phyloP scores from a whole-genome alignment of 2,113 vertebrate species.

The Vidua chalybeata region DNA sequence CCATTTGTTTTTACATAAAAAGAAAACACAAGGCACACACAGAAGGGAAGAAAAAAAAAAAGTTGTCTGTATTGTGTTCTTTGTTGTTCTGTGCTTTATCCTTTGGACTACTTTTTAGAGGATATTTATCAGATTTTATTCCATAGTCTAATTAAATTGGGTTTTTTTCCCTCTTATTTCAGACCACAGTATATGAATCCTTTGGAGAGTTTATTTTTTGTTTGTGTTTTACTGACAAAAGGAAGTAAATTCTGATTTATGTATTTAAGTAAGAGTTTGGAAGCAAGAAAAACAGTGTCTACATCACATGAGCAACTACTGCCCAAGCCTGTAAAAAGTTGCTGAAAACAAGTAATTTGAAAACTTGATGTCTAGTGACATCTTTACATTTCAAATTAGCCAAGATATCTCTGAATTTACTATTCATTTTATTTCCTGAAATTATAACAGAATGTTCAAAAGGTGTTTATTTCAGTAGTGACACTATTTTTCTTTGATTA shows the following conservation, averaged over 20 bases:
- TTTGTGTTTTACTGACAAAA: background rate
- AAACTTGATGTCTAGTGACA: background rate
- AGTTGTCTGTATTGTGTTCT: background rate
- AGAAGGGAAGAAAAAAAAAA: background rate
- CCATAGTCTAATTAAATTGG: background rate
- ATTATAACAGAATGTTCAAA: background rate
- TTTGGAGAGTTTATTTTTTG: background rate
- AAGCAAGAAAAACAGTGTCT: background rate
- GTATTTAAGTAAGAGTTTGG: background rate
- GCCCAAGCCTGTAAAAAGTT: background rate
- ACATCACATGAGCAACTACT: background rate
- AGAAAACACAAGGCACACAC: background rate
- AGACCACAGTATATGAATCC: background rate
- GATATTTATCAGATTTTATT: background rate
- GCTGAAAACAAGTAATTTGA: background rate
- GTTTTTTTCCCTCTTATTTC: background rate
- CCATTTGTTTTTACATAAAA: background rate
- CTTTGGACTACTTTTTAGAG: background rate
- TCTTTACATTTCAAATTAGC: background rate
- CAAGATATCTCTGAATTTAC: background rate
- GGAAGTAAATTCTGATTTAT: background rate
- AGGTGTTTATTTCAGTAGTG: background rate
- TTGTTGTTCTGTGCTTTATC: background rate
- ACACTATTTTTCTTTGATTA: background rate
- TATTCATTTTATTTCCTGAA: background rate